Evolutionary conservation across 2,888 invertebrate species (phyloP), one percentile per base, ranked within the genome.

Genomic region (Digitonthophagus gazella): DNA sequence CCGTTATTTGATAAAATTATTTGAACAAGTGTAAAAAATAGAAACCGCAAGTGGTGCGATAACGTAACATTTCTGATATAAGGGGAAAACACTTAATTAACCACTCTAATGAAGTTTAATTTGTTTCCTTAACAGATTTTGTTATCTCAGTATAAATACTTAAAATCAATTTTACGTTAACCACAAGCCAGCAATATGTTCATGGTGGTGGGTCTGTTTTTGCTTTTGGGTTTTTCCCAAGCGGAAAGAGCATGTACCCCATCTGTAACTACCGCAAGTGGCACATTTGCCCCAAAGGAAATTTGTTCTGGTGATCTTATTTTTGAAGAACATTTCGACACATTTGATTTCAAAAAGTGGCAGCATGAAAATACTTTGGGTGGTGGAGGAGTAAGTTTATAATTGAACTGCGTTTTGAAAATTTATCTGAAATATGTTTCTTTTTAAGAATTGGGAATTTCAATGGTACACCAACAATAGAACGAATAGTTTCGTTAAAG

Each of bases 391-490:
- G 87, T 87, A 78, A 84, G 87, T 72, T 54, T 18, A 5, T 22
- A 11, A 22, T 57, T 16, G 15, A 14, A 2, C 8, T 44, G n/a
- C 14, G 8, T 55, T 3, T 14, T 64, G 61, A 20, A 8, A 16
- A 5, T 67, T 63, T 54, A 11, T 54, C 15, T 65, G 20, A n/a
- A 22, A n/a, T 20, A 16, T 2, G 16, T 69, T 4, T 72, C 56
- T 73, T 72, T 82, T 80, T 28, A 78, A 89, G 89, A 90, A 90
- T 79, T 88, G 89, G 88, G 90, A 91, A 79, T 91, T 91, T 80
- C 88, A 91, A 80, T 88, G 88, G 82, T 90, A 90, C 79, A 85
- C 80, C 74, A 90, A 91, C 82, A 90, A 90, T 78, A 84, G 91
- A 19, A 83, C 86, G 0, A 90, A 91, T 81, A 89, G 89, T 64